Percentiles rank a stretch among this genome's conserved stretches.
Conservation (phyloP, 2,888 invertebrate species). For the Zhuqinia jingwanae region DNA sequence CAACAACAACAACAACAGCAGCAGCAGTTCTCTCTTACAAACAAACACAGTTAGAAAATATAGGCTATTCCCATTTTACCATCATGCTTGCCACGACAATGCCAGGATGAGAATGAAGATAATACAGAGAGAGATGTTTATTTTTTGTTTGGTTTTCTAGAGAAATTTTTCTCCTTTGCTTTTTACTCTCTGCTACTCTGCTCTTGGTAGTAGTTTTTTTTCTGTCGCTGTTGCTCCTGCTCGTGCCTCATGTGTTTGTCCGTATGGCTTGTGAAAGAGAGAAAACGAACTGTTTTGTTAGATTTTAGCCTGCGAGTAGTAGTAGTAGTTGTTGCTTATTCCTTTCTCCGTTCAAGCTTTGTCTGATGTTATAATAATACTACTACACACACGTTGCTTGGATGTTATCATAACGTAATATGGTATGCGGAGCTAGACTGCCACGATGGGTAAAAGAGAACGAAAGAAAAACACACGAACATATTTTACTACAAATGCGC, state of each 20-base stretch:
- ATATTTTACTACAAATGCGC: background rate
- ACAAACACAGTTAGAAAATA: background rate
- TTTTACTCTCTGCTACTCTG: background rate
- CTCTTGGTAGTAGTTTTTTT: conserved; percentile 18
- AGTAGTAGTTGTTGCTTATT: conserved; percentile 54
- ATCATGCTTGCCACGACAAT: background rate
- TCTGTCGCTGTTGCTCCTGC: conserved; percentile 57
- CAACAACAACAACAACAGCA: background rate
- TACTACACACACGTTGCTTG: no score
- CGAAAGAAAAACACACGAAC: background rate
- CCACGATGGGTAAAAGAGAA: no score
- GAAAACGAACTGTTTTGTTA: conserved; percentile 57
- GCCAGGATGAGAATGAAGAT: no score
- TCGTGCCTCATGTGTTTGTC: conserved; percentile 60
- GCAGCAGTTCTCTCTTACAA: no score
- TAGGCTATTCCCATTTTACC: no score
- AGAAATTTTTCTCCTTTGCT: background rate
- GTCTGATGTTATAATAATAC: no score
- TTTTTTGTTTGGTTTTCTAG: background rate
- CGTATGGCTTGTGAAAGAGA: conserved; percentile 59
- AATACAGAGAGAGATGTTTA: no score
- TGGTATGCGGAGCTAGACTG: no score
- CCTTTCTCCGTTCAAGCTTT: conserved; percentile 28
- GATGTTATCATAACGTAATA: no score
- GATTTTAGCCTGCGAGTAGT: background rate